phyloP scores from a whole-genome alignment of 2,888 invertebrate species.

The Fragum fragum region DNA sequence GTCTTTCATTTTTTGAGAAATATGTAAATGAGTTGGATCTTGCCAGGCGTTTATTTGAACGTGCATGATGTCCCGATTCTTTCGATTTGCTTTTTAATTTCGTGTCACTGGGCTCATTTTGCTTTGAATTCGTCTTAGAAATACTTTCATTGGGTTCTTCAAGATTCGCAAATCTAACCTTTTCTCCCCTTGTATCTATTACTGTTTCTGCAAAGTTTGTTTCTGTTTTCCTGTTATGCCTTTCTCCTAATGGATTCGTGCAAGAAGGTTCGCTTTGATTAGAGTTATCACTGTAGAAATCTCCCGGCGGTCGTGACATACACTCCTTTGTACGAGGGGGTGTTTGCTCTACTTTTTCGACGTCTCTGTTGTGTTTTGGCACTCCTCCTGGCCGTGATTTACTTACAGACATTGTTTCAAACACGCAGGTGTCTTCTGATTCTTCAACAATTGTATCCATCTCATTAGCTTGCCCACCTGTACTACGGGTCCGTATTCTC shows the following conservation, averaged over 20 bases:
- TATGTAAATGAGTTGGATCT: constrained; percentile 20
- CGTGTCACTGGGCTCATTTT: not conserved
- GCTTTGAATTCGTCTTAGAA: not conserved
- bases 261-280: not conserved
- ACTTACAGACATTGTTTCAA: constrained; percentile 22
- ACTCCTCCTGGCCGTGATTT: not conserved
- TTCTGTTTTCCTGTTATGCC: not conserved
- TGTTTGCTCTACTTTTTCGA: not conserved
- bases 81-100: not conserved
- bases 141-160: not conserved
- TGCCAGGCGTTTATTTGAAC: not conserved
- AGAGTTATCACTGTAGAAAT: not conserved
- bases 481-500: constrained; percentile 38
- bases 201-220: not conserved
- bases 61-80: not conserved
- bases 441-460: constrained; percentile 73
- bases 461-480: constrained; percentile 52
- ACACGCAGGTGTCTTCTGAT: constrained; percentile 42
- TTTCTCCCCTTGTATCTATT: not conserved
- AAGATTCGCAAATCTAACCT: not conserved
- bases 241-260: not conserved
- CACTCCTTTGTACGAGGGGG: not conserved
- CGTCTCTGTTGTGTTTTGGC: not conserved
- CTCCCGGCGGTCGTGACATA: not conserved
- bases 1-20: constrained; percentile 39